These are phyloP conservation scores for Mastacembelus armatus DNA, from an alignment of 2,797 vertebrate genomes.

Conservation along the genomic window DNA sequence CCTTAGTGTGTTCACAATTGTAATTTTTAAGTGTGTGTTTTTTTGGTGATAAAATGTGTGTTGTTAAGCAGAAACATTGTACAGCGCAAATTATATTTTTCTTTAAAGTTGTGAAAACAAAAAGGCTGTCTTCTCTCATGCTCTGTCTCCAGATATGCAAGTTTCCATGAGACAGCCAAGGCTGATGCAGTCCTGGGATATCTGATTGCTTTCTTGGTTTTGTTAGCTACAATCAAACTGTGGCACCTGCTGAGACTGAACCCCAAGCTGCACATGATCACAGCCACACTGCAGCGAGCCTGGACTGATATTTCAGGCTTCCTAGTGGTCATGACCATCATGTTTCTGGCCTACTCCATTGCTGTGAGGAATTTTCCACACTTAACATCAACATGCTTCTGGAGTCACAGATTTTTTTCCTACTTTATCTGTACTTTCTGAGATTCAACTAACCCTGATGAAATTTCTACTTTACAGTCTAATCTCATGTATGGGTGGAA, in stretches of 20 bases:
- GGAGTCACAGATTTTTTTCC: slow-evolving; percentile 17
- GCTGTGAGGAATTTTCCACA: slow-evolving; percentile 86
- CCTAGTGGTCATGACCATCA: slow-evolving; percentile 89
- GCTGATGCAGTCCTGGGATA: slow-evolving; percentile 92
- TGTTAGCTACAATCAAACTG: slow-evolving; percentile 93
- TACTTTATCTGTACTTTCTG: slow-evolving; percentile 10
- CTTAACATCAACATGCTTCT: slow-evolving; percentile 31
- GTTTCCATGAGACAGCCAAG: slow-evolving; percentile 92
- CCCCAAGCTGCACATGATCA: slow-evolving; percentile 95
- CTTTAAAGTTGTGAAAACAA: slow-evolving; percentile 11
- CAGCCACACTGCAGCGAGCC: slow-evolving; percentile 89
- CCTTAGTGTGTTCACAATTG: too few species aligned
- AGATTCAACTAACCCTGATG: neutral
- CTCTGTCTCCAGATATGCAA: slow-evolving; percentile 83
- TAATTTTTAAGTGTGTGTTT: too few species aligned
- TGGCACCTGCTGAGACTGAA: slow-evolving; percentile 97
- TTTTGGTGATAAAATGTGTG: neutral
- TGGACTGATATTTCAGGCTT: slow-evolving; percentile 97
- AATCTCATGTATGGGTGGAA: slow-evolving; percentile 97
- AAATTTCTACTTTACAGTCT: slow-evolving; percentile 79
- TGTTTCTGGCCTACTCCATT: slow-evolving; percentile 94
- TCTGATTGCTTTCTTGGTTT: slow-evolving; percentile 93
- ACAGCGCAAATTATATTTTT: neutral
- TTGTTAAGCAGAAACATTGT: neutral
- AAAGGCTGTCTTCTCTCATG: slow-evolving; percentile 10